Evolutionary conservation across 2,888 invertebrate species (phyloP), one percentile per base, ranked within the genome.

Genomic region (Erebia ligea): DNA sequence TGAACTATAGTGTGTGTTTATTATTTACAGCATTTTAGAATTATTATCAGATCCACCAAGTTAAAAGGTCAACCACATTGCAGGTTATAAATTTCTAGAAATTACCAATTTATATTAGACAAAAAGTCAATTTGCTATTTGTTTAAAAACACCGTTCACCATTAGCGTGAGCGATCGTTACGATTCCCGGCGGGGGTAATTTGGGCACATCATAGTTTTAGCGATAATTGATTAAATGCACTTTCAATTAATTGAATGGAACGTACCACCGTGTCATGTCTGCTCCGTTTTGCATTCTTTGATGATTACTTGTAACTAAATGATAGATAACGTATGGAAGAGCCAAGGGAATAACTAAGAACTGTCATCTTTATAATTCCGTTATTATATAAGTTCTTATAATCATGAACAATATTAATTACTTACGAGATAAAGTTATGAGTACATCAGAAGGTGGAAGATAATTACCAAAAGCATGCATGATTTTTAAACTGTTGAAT

Each of bases 181-280:
- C 63, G 70, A 74, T 72, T 69, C 75, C 75, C 74, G 62, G 40
- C 50, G 71, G 71, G 65, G 62, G 72, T 74, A 68, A 74, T 74
- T 74, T 74, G 73, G 70, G 45, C 62, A 68, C 73, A 72, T 73
- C 72, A 71, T 71, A 70, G 66, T 77, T 69, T 69, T 57, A 71
- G 72, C 67, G 67, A 73, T 73, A 75, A 76, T 74, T 72, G 75
- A 75, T 74, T 70, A 66, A 72, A 74, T 74, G 74, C 74, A 74
- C 72, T 72, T 74, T 50, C 74, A 66, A 72, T 74, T 73, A 71
- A 71, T 73, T 69, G 25, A 68, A 70, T 67, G 9, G 56, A 54
- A 56, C 56, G 63, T 45, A 48, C 34, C 57, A 34, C 58, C 58
- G 63, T 45, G 56, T 57, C 57, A 34, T 69, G 67, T 58, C 45